Evolutionary conservation across 2,888 invertebrate genomes (phyloP).

Genomic region (Elmis aenea): DNA sequence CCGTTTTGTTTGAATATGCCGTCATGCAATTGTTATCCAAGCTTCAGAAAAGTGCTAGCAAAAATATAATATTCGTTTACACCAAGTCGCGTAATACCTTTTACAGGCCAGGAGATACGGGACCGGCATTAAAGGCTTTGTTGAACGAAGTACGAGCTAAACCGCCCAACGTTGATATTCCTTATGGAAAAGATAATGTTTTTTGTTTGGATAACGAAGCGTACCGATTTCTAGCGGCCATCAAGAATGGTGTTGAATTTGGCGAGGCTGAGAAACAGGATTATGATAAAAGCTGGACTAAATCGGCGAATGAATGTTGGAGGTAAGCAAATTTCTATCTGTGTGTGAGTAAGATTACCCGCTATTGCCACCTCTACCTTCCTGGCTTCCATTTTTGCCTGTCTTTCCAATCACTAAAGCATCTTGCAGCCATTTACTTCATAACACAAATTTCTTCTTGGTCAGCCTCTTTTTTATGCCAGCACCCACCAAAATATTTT

Average conservation of each 20-base stretch:
- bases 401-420: too few species aligned
- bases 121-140: constrained; percentile 24
- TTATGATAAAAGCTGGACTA: constrained; percentile 19
- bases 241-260: constrained; percentile 21
- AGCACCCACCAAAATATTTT: too few species aligned
- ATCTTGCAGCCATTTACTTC: too few species aligned
- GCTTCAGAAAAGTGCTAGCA: constrained; percentile 32
- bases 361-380: too few species aligned
- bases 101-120: constrained; percentile 29
- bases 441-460: too few species aligned
- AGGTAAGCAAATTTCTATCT: too few species aligned
- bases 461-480: too few species aligned
- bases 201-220: constrained; percentile 37
- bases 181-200: constrained; percentile 25
- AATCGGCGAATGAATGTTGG: constrained; percentile 12
- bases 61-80: constrained; percentile 34
- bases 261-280: constrained; percentile 7
- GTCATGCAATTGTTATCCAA: constrained; percentile 31
- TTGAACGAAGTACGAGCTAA: constrained; percentile 19
- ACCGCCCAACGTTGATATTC: constrained; percentile 29
- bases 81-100: constrained; percentile 28
- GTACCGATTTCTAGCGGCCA: constrained; percentile 30
- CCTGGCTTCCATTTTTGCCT: too few species aligned
- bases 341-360: too few species aligned
- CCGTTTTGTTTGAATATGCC: constrained; percentile 29